These are phyloP conservation scores for Glaucomys volans DNA, from an alignment of 2,113 vertebrate genomes.

Conservation along the genomic window DNA sequence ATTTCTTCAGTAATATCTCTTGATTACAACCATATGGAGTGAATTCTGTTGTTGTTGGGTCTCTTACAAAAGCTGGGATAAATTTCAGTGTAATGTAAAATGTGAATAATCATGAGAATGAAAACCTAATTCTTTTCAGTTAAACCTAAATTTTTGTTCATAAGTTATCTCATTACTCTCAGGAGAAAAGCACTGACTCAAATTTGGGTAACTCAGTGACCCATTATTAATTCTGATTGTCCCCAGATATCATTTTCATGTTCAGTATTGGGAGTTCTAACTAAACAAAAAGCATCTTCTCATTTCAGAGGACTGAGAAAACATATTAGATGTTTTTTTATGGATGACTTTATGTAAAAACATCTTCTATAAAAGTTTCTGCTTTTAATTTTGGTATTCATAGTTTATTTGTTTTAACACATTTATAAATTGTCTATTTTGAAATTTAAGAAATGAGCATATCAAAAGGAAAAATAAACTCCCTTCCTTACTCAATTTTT, in stretches of 20 bases:
- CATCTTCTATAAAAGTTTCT: background rate
- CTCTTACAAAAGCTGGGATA: background rate
- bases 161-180: background rate
- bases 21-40: background rate
- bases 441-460: slow-evolving; percentile 52
- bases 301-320: background rate
- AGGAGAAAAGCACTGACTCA: slow-evolving; percentile 64
- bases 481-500: background rate
- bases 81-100: slow-evolving; percentile 8
- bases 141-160: background rate
- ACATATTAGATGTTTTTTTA: background rate
- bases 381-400: slow-evolving; percentile 48
- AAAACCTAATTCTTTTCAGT: slow-evolving; percentile 58
- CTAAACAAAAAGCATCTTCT: background rate
- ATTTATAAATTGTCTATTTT: slow-evolving; percentile 53
- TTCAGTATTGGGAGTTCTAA: background rate
- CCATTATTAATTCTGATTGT: slow-evolving; percentile 46
- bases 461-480: background rate
- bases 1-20: background rate
- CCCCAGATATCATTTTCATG: background rate
- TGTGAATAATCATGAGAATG: background rate
- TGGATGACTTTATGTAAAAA: slow-evolving; percentile 10
- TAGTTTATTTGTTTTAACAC: slow-evolving; percentile 40
- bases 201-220: background rate
- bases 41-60: background rate